Base-by-base conservation (phyloP, 1,140 invertebrate species). In the Atta colombica region DNA sequence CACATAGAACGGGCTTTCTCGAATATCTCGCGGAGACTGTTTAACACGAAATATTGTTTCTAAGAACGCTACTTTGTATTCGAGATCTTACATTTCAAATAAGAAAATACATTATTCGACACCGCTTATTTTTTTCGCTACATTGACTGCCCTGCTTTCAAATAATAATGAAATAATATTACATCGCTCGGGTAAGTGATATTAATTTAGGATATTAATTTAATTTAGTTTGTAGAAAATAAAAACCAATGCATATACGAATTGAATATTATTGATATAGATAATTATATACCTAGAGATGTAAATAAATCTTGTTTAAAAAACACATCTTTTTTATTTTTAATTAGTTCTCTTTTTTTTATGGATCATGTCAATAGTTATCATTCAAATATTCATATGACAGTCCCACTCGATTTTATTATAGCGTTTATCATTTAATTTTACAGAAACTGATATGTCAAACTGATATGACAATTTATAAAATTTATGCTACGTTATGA, bases 41-140 rank as follows among this genome's bases (percentile, higher is more conserved):
- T 66, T 80, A 80, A 55, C 77, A 25, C 39, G 39, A 21, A 31
- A 74, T 82, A 82, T 82, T 82, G 68, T 82, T 82, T 82, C 80
- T 53, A 18, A 60, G 80, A 82, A 82, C 7, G 35, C 6, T 82
- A 82, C 80, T 72, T 82, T 82, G 53, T 72, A 60, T 8, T 31
- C 25, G 21, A 45, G 7, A 45, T 12, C 12, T 82, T 31, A 45
- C 7, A 45, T 39, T 49, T 35, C 55, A 3, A 60, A 74, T 60
- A 28, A 45, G 35, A 25, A n/a, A 60, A 72, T 18, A 14, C 53
- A 58, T 18, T 4, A 18, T 45, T 45, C 39, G 39, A 60, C 53
- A 58, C 10, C n/a, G 2, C 12, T 45, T 68, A 53, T 35, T 71
- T 21, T 31, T 31, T 28, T 21, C 12, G 21, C 21, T 21, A 61